These are phyloP conservation scores for Epistrophe grossulariae DNA, from an alignment of 2,888 invertebrate genomes.

Conservation along the genomic window DNA sequence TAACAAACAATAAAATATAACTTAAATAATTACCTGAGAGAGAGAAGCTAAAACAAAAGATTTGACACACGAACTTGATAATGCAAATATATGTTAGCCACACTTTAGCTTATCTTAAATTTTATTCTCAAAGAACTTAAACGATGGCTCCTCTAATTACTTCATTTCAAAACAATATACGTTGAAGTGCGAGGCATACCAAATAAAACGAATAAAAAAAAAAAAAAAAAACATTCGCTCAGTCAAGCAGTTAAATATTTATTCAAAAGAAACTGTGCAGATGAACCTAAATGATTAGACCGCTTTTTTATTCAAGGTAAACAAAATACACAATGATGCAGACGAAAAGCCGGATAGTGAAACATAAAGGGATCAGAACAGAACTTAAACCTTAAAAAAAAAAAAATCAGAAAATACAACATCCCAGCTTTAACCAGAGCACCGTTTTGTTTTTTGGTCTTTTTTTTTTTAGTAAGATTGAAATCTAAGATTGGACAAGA, in stretches of 20 bases:
- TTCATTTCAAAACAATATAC: conserved; percentile 59
- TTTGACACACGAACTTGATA: conserved; percentile 43
- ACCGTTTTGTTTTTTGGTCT: conserved; percentile 54
- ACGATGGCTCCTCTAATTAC: conserved; percentile 57
- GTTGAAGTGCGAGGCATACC: conserved; percentile 45
- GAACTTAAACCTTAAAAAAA: conserved; percentile 23
- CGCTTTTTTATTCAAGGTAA: conserved; percentile 67
- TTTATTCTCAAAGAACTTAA: conserved; percentile 21
- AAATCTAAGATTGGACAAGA: conserved; percentile 66
- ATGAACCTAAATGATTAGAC: conserved; percentile 66
- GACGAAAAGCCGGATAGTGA: conserved; percentile 64
- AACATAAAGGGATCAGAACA: conserved; percentile 54
- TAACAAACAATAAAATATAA: not conserved
- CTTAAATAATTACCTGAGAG: not conserved
- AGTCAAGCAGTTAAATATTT: conserved; percentile 54
- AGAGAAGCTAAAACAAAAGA: conserved; percentile 29
- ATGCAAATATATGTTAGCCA: conserved; percentile 35
- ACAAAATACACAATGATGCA: conserved; percentile 54
- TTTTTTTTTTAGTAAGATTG: conserved; percentile 62
- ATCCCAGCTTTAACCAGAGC: conserved; percentile 42
- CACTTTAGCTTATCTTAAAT: conserved; percentile 50
- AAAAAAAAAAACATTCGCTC: conserved; percentile 4
- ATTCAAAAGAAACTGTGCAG: conserved; percentile 63
- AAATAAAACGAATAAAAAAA: not conserved
- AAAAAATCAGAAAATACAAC: conserved; percentile 15